These are phyloP conservation scores for Takifugu flavidus DNA, from an alignment of 2,113 vertebrate species.

Conservation along the genomic window DNA sequence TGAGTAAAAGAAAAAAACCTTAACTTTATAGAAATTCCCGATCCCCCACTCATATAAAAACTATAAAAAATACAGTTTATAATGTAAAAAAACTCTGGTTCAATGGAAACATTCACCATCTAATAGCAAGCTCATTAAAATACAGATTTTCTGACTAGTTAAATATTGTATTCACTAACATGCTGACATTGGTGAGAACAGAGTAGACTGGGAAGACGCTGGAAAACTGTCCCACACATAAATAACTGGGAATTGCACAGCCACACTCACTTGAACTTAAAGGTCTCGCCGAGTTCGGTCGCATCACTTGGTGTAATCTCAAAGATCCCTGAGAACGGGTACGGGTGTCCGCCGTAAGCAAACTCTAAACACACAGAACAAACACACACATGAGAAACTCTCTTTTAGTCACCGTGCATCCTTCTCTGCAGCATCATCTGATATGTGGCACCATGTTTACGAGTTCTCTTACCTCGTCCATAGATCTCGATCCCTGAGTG, in stretches of 20 bases:
- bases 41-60: no score
- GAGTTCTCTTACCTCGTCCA: constrained; percentile 85
- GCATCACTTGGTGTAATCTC: constrained; percentile 96
- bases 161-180: no score
- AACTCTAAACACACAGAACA: constrained; percentile 80
- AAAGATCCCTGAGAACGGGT: constrained; percentile 99
- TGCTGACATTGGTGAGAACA: no score
- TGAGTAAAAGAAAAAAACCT: no score
- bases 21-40: no score
- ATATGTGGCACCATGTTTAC: constrained; percentile 1
- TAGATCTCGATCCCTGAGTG: constrained; percentile 99
- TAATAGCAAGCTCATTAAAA: no score
- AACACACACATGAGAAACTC: neutral
- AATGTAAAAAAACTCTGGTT: no score
- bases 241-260: neutral
- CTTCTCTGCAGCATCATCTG: neutral
- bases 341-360: constrained; percentile 97
- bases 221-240: neutral
- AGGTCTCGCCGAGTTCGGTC: constrained; percentile 94
- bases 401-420: neutral
- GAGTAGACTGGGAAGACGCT: no score
- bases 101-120: no score
- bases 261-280: constrained; percentile 96
- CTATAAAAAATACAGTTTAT: no score
- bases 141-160: no score